Evolutionary conservation across 2,113 vertebrate genomes (phyloP).

Genomic region (Scytalopus superciliaris): DNA sequence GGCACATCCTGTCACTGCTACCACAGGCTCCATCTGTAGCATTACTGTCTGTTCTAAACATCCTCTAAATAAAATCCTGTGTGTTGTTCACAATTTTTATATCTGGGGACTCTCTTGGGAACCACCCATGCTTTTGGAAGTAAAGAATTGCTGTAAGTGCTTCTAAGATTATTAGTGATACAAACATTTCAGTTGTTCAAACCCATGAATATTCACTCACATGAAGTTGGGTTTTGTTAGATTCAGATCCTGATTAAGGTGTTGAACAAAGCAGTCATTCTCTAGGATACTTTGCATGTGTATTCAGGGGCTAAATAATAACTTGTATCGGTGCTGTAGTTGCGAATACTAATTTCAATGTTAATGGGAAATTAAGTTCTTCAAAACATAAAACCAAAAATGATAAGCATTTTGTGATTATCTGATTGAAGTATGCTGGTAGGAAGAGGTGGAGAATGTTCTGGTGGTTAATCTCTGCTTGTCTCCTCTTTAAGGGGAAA

Average conservation of each 20-base stretch:
- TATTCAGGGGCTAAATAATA: background rate
- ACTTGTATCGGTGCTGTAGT: background rate
- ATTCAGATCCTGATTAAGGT: background rate
- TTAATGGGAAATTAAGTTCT: background rate
- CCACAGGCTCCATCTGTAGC: background rate
- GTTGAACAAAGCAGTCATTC: background rate
- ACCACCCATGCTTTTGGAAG: background rate
- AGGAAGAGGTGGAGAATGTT: background rate
- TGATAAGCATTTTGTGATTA: background rate
- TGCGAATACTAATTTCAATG: background rate
- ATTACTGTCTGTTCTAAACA: background rate
- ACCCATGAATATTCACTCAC: background rate
- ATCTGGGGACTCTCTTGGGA: background rate
- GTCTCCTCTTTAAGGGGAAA: background rate
- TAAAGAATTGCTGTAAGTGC: background rate
- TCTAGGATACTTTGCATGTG: background rate
- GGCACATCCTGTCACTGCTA: background rate
- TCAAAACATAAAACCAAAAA: background rate
- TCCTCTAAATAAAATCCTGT: background rate
- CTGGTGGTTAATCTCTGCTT: background rate
- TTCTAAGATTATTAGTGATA: background rate
- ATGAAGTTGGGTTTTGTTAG: background rate
- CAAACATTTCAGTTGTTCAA: background rate
- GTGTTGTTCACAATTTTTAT: background rate
- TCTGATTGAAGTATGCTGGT: background rate